Evolutionary conservation across 2,113 vertebrate species (phyloP).

Genomic region (Sorex araneus): DNA sequence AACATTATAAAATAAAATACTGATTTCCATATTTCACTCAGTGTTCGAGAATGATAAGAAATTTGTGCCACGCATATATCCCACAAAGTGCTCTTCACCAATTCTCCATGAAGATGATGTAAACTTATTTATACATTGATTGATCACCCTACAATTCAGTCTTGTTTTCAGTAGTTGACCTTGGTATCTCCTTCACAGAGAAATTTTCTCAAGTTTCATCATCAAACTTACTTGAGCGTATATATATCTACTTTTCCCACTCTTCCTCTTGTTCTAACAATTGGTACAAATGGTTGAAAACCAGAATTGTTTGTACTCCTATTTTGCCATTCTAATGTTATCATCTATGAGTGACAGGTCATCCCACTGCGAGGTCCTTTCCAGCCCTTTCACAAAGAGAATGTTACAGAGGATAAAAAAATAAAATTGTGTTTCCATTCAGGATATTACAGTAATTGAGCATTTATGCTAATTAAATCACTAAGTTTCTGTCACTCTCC

Average conservation of each 20-base stretch:
- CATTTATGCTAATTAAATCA: not conserved
- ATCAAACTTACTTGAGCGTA: not conserved
- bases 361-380: not conserved
- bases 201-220: conserved; percentile 9
- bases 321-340: not conserved
- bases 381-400: not conserved
- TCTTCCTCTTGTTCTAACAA: not conserved
- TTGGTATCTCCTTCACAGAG: conserved; percentile 19
- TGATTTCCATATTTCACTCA: not conserved
- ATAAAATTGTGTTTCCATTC: not conserved
- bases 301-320: not conserved
- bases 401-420: not conserved
- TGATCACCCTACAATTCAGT: not conserved
- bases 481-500: not conserved
- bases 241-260: not conserved
- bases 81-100: not conserved
- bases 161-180: not conserved
- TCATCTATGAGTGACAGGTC: not conserved
- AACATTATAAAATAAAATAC: not conserved
- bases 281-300: not conserved
- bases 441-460: not conserved
- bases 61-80: not conserved
- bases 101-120: not conserved
- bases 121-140: not conserved
- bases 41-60: too few species aligned